Base-by-base conservation (phyloP, 1,140 invertebrate genomes). In the Drepana arcuata region DNA sequence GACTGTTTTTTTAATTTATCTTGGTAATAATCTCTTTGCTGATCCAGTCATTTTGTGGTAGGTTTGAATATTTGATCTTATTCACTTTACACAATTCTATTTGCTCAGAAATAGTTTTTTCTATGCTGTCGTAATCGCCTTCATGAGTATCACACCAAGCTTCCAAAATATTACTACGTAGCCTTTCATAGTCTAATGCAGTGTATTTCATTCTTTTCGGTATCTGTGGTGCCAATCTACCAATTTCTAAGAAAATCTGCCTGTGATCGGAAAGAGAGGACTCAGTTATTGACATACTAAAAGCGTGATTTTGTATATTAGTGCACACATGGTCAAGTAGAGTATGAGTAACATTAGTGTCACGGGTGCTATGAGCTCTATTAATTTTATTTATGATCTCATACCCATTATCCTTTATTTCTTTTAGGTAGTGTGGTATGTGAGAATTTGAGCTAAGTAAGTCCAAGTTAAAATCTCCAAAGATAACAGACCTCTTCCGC, bases 351-450 rank as follows among this genome's bases (percentile, higher is more conserved):
- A 10, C 41, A 12, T 24, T 14, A 13, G 40, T 40, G 12, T 41
- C 34, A 36, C 41, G 34, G 14, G 47, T 50, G 11, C 36, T 40
- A 26, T 44, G 23, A 10, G 26, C 37, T 37, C 16, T 24, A 25
- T 41, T 15, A 29, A 50, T 41, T 50, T 41, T 40, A 36, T 50
- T 50, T 18, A 50, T 16, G 16, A 50, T 25, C 11, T 7, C 32
- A 26, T 32, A 41, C 14, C 38, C 37, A 18, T 32, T 34, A 41
- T 45, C 48, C 26, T 35, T 28, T 23, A 41, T 13, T 14, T 25
- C 31, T 18, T 36, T 16, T 16, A 39, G 36, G 34, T 49, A 44
- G 13, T 30, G 12, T 10, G 13, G n/a, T 41, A 26, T 12, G 15
- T 41, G 10, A n/a, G 24, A 10, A 6, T 10, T 7, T n/a, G 6